phyloP scores from a whole-genome alignment of 2,113 vertebrate genomes.

The Pseudorectes ferrugineus region DNA sequence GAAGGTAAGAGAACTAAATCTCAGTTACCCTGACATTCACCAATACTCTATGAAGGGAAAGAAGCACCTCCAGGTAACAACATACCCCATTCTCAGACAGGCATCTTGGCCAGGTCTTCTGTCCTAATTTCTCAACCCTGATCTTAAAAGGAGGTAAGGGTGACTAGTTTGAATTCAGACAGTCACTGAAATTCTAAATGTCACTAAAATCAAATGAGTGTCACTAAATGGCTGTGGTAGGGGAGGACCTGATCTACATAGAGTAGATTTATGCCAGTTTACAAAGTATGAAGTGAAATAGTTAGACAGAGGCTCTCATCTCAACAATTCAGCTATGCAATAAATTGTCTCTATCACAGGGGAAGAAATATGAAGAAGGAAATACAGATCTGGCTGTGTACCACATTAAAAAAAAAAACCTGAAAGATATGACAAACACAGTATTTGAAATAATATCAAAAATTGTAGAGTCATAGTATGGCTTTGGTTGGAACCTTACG shows the following conservation, averaged over 20 bases:
- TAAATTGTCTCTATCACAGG: background rate
- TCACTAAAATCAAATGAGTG: background rate
- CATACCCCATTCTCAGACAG: background rate
- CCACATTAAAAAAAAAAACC: background rate
- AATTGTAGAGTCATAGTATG: background rate
- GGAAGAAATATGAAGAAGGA: background rate
- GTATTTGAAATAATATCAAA: background rate
- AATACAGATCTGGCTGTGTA: background rate
- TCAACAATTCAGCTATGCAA: background rate
- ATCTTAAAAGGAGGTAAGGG: background rate
- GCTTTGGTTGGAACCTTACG: background rate
- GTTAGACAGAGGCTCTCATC: background rate
- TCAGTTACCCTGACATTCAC: background rate
- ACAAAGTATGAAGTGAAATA: background rate
- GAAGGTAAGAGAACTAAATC: background rate
- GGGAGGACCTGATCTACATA: background rate
- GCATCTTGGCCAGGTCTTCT: background rate
- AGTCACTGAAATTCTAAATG: background rate
- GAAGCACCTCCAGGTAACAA: background rate
- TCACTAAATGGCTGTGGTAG: background rate
- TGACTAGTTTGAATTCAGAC: background rate
- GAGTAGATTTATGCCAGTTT: background rate
- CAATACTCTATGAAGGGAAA: background rate
- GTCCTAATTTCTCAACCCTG: background rate
- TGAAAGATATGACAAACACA: background rate